Base-by-base conservation (phyloP, 2,797 vertebrate species). In the Crax fasciolata region DNA sequence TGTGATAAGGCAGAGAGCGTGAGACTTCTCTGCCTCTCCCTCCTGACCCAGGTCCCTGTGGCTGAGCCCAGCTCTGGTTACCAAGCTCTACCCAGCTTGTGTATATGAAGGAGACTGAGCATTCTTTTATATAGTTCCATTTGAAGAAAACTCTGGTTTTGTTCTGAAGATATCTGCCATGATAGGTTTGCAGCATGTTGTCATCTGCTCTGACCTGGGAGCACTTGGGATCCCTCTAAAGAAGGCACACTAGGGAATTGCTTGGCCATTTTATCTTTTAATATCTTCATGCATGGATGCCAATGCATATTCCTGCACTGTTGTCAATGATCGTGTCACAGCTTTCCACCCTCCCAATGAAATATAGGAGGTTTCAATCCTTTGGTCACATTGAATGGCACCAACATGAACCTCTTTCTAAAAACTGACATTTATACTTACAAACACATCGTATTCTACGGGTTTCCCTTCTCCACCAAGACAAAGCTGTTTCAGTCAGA, bases 291-390 rank as follows among this genome's bases (percentile, higher is more conserved):
- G 2, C 11, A 10, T 24, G 28, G 3, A 1, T 30, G 35, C 57
- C 51, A 12, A 6, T 20, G 58, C 23, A 16, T 17, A 24, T 17
- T 65, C 38, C 74, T 58, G 41, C 52, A 12, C 49, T 14, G 30
- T 54, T 61, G 76, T 1, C 25, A 68, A 54, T 0, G 3, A 48
- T 0, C 14, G 8, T 17, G 52, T 44, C 27, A 0, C 23, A 43
- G n/a, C 23, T 83, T 28, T 76, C 67, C 59, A 13, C 41, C 38
- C 76, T 70, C 43, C 71, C 44, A 61, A 6, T 5, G 32, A 85
- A 49, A 67, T 2, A n/a, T 1, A 63, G 32, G 52, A 70, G 28
- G 27, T 51, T 91, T 63, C 41, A 66, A n/a, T 39, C 28, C 68
- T 52, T 15, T 25, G 51, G n/a, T 61, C 52, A 68, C 68, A 2